Conservation (phyloP, 2,888 invertebrate genomes). For the Hedychridium roseum region DNA sequence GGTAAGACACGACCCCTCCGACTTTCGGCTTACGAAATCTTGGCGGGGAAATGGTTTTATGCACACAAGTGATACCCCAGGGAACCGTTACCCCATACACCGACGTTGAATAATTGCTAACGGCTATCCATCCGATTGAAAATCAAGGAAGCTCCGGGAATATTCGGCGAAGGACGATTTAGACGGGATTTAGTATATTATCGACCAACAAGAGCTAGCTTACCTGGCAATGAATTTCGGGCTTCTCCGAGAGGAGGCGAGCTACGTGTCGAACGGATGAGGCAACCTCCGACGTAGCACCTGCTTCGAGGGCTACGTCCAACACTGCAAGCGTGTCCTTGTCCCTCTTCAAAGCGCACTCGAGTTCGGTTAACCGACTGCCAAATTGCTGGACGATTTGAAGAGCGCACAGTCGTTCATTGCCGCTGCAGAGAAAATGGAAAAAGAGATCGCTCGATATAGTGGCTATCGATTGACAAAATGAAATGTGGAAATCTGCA, state of each 20-base stretch:
- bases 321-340: constrained; percentile 68
- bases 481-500: constrained; percentile 29
- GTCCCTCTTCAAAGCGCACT: constrained; percentile 79
- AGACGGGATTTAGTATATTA: constrained; percentile 11
- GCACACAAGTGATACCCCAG: constrained; percentile 52
- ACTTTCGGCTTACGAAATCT: constrained; percentile 41
- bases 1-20: constrained; percentile 29
- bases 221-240: constrained; percentile 55
- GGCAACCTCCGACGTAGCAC: constrained; percentile 65
- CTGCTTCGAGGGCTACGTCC: constrained; percentile 65
- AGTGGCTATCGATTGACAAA: constrained; percentile 10
- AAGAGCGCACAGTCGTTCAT: constrained; percentile 75
- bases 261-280: constrained; percentile 69
- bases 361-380: constrained; percentile 77
- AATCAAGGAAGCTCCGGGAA: constrained; percentile 40
- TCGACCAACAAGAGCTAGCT: constrained; percentile 10
- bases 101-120: constrained; percentile 53
- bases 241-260: constrained; percentile 68
- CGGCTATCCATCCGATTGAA: constrained; percentile 54
- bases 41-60: constrained; percentile 51
- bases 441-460: constrained; percentile 14
- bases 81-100: constrained; percentile 53
- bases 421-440: constrained; percentile 68
- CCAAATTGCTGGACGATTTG: constrained; percentile 81
- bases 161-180: constrained; percentile 23